Conservation (phyloP, 2,113 vertebrate species). For the Phaetusa simplex region DNA sequence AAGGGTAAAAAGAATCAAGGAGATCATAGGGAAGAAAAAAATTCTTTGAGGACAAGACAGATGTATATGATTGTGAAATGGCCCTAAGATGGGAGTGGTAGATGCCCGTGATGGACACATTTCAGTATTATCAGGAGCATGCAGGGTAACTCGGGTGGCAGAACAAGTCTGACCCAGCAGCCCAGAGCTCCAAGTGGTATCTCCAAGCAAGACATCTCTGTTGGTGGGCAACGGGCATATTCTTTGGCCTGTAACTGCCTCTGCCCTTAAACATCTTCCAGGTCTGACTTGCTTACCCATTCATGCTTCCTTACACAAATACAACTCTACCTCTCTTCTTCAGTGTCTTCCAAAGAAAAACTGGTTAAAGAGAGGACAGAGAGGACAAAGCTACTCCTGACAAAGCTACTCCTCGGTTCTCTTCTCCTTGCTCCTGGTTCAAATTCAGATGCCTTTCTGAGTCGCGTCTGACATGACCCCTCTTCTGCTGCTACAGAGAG, state of each 20-base stretch:
- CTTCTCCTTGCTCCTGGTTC: not conserved
- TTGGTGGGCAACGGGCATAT: not conserved
- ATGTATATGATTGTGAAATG: not conserved
- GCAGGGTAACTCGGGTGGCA: not conserved
- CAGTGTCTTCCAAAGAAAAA: not conserved
- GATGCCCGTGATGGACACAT: not conserved
- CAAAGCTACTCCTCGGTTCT: not conserved
- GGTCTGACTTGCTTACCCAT: not conserved
- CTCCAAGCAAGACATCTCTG: not conserved
- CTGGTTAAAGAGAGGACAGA: not conserved
- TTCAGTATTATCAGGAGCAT: not conserved
- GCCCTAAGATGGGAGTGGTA: not conserved
- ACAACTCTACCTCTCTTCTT: not conserved
- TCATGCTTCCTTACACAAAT: not conserved
- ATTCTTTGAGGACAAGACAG: not conserved
- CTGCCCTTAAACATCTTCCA: not conserved
- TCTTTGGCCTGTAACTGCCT: not conserved
- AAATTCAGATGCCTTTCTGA: not conserved
- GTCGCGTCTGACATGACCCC: not conserved
- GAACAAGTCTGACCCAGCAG: not conserved
- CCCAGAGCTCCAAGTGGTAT: not conserved
- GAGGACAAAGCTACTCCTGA: not conserved
- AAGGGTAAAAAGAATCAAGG: not conserved
- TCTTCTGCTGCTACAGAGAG: not conserved
- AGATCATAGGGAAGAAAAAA: not conserved